Evolutionary conservation across 2,888 invertebrate species (phyloP).

Genomic region (Athalia cordata): DNA sequence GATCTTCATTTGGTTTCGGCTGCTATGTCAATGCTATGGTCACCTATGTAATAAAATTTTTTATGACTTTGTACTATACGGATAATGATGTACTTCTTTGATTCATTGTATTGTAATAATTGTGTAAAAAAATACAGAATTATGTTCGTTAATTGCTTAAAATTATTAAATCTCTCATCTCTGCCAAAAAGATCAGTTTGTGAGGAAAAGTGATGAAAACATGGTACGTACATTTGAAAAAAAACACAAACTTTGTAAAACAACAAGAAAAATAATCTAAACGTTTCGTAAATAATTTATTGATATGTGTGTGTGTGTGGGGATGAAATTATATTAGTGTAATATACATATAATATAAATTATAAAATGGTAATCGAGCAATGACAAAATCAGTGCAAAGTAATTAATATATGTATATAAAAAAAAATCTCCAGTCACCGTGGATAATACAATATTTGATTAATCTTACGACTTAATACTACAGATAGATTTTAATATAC

Average conservation of each 20-base stretch:
- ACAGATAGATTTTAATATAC: slow-evolving; percentile 21
- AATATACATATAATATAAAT: slow-evolving; percentile 50
- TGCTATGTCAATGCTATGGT: neutral
- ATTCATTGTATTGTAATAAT: slow-evolving; percentile 29
- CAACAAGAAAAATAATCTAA: neutral
- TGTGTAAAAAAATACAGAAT: slow-evolving; percentile 31
- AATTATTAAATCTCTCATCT: neutral
- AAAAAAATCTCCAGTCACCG: slow-evolving; percentile 58
- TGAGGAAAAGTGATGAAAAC: neutral
- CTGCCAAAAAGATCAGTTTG: slow-evolving; percentile 4
- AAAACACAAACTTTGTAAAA: neutral
- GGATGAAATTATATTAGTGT: slow-evolving; percentile 59
- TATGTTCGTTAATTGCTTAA: neutral
- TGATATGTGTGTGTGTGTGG: slow-evolving; percentile 64
- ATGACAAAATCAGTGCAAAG: slow-evolving; percentile 57
- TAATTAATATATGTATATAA: slow-evolving; percentile 46
- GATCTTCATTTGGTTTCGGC: too few species aligned
- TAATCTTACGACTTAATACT: slow-evolving; percentile 50
- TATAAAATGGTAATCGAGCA: slow-evolving; percentile 27
- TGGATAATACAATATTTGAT: slow-evolving; percentile 56
- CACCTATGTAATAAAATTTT: slow-evolving; percentile 2
- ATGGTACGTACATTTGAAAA: neutral
- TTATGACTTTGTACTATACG: slow-evolving; percentile 22
- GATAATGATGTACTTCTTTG: slow-evolving; percentile 8
- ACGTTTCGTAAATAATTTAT: slow-evolving; percentile 70